These are phyloP conservation scores for Ricordea florida DNA, from an alignment of 92 coral and sea anemone species.

Conservation along the genomic window DNA sequence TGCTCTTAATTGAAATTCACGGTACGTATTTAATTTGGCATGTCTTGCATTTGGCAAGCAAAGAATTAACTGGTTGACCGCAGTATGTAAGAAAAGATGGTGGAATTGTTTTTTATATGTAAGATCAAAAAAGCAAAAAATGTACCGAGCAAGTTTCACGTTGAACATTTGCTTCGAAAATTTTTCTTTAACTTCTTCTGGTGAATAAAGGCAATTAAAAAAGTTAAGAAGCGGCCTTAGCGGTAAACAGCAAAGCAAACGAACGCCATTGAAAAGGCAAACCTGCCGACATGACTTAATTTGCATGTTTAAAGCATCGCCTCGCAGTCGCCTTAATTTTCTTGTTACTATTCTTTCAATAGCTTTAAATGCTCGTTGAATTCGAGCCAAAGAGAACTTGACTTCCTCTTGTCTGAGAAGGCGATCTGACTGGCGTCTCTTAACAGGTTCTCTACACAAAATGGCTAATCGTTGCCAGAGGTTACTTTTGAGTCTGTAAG, in stretches of 20 bases:
- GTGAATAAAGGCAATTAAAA: too few relatives aligned
- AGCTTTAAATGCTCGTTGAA: constrained; percentile 1
- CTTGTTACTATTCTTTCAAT: background rate
- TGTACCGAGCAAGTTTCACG: too few relatives aligned
- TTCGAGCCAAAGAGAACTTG: background rate
- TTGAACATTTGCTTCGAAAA: too few relatives aligned
- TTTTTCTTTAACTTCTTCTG: too few relatives aligned
- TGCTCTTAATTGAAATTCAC: too few relatives aligned
- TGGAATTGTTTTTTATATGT: too few relatives aligned
- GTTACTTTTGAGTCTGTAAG: constrained; percentile 2
- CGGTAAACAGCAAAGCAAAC: background rate
- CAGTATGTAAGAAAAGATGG: too few relatives aligned
- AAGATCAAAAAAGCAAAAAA: too few relatives aligned
- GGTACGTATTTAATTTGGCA: too few relatives aligned
- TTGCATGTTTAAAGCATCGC: background rate
- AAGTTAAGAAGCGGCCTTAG: too few relatives aligned
- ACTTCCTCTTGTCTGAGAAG: background rate
- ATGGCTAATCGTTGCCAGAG: constrained; percentile 23
- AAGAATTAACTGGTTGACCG: too few relatives aligned
- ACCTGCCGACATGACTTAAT: background rate
- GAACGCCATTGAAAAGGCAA: background rate
- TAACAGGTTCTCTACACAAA: constrained; percentile 1
- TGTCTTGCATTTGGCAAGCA: too few relatives aligned
- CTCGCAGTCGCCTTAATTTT: constrained; percentile 1
- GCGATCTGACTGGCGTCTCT: background rate